These are phyloP conservation scores for Cataglyphis hispanica DNA, from an alignment of 1,140 invertebrate species.

Conservation along the genomic window DNA sequence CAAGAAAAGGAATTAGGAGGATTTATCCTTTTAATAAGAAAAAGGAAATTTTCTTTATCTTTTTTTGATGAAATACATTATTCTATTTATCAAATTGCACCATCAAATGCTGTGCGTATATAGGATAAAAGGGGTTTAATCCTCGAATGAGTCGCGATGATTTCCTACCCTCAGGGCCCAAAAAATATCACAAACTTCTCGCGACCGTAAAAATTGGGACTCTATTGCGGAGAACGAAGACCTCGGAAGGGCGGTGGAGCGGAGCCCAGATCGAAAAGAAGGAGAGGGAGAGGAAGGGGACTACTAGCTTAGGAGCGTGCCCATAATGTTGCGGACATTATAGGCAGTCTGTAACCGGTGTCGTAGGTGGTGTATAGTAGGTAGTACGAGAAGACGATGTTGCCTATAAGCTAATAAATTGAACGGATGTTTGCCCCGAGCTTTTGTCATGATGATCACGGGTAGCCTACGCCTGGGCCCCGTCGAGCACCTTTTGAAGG, in stretches of 20 bases:
- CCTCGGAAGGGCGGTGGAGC: constrained; percentile 40
- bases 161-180: not conserved
- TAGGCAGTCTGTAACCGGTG: constrained; percentile 68
- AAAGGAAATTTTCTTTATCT: not conserved
- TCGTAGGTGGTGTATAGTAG: constrained; percentile 77
- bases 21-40: too few relatives aligned
- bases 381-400: constrained; percentile 66
- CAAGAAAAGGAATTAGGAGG: too few relatives aligned
- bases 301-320: constrained; percentile 63
- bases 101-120: not conserved
- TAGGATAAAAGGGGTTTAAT: constrained; percentile 5
- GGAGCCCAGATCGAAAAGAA: not conserved
- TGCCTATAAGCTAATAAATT: constrained; percentile 85
- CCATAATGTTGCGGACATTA: constrained; percentile 75
- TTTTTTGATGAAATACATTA: not conserved
- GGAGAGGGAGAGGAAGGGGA: not conserved
- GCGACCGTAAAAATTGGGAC: constrained; percentile 70
- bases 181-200: constrained; percentile 64
- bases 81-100: not conserved
- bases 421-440: constrained; percentile 82
- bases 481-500: constrained; percentile 76
- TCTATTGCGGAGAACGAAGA: constrained; percentile 56
- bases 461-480: constrained; percentile 79
- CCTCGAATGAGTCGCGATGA: not conserved
- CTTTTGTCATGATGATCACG: constrained; percentile 85